phyloP scores from a whole-genome alignment of 2,888 invertebrate species.

The Ethmia dodecea region DNA sequence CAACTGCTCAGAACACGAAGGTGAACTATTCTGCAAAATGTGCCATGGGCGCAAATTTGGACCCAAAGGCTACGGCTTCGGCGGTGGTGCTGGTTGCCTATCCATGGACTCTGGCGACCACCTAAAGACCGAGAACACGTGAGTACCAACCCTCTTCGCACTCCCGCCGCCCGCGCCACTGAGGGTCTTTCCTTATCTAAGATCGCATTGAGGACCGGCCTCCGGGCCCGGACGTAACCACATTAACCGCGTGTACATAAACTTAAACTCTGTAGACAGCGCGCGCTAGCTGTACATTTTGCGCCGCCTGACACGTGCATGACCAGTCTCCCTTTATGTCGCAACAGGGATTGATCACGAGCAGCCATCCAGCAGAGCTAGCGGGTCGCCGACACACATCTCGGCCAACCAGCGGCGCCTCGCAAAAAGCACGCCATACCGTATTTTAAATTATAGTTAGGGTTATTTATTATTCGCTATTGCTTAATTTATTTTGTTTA shows the following conservation, averaged over 20 bases:
- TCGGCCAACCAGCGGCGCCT: slow-evolving; percentile 68
- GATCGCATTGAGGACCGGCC: slow-evolving; percentile 67
- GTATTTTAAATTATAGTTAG: slow-evolving; percentile 74
- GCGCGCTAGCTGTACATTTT: slow-evolving; percentile 75
- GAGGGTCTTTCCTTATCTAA: slow-evolving; percentile 78
- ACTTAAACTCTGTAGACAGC: slow-evolving; percentile 57
- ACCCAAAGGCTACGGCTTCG: slow-evolving; percentile 98
- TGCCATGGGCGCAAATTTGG: slow-evolving; percentile 99
- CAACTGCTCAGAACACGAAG: slow-evolving; percentile 98
- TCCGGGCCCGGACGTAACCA: slow-evolving; percentile 72
- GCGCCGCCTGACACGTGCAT: slow-evolving; percentile 71
- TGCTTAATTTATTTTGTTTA: slow-evolving; percentile 76
- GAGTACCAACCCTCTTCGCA: slow-evolving; percentile 74
- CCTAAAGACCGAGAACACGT: slow-evolving; percentile 84
- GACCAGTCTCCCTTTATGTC: slow-evolving; percentile 78
- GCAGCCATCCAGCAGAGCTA: slow-evolving; percentile 65
- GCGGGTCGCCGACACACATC: slow-evolving; percentile 67
- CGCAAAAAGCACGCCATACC: slow-evolving; percentile 67
- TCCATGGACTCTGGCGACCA: slow-evolving; percentile 97
- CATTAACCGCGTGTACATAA: slow-evolving; percentile 76
- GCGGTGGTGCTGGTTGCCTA: slow-evolving; percentile 97
- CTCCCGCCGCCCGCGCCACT: slow-evolving; percentile 75
- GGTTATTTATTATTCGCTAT: slow-evolving; percentile 75
- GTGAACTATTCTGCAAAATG: slow-evolving; percentile 96
- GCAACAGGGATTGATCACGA: slow-evolving; percentile 74